Evolutionary conservation across 1,140 invertebrate species (phyloP), one percentile per base, ranked within the genome.

Genomic region (Aleiodes sp.): DNA sequence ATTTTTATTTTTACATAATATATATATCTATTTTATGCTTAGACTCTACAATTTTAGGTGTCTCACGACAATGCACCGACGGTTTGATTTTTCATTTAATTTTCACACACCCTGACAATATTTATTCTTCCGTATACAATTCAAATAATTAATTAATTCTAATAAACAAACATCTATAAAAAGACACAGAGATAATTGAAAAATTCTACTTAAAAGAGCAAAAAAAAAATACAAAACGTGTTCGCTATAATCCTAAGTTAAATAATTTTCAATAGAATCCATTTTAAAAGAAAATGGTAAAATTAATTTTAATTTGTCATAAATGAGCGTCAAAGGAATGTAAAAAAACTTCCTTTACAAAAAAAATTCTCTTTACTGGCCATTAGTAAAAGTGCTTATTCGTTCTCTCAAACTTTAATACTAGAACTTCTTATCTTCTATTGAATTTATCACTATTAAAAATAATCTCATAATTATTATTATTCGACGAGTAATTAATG

Each of bases 41-140:
- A 59, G 28, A 31, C 28, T 59, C 24, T 61, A 75, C 41, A 73
- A 74, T 74, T n/a, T n/a, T 79, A 82, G 75, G 75, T 75, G 69
- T 74, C 70, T 76, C 72, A 72, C 73, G 77, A 77, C 70, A 77
- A 75, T 76, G 72, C 74, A 80, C 78, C 68, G 52, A 35, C 70
- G 63, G 35, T 56, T 64, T 52, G 43, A n/a, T n/a, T n/a, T n/a
- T n/a, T n/a, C n/a, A n/a, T n/a, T 52, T 31, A 26, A 35, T 12
- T 60, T 59, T 62, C 46, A 39, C 46, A n/a, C n/a, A 43, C 61
- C 35, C 61, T 63, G 29, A 63, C 24, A 46, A 60, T 24, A 24
- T 6, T 29, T 33, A 9, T 66, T 21, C 41, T 66, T 39, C 41
- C 35, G 21, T 1, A 52, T 52, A 16, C 19, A 24, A 52, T 52